Conservation (phyloP, 2,888 invertebrate genomes). For the Spilosoma lubricipeda region DNA sequence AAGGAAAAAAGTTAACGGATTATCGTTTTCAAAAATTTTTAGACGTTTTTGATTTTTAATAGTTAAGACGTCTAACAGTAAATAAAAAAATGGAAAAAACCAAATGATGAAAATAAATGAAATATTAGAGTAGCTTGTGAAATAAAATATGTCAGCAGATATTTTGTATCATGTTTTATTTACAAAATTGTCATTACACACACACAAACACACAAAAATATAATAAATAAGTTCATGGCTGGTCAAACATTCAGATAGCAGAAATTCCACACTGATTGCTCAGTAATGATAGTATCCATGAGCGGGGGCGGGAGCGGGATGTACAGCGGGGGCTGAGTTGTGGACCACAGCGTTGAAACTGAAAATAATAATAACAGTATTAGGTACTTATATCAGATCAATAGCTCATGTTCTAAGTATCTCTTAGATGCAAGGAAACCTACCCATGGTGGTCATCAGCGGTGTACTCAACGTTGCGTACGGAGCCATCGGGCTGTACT, state of each 20-base stretch:
- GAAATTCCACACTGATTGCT: slow-evolving; percentile 46
- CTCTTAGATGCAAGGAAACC: background rate
- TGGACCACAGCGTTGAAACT: slow-evolving; percentile 67
- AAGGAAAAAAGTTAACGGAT: background rate
- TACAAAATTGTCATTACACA: slow-evolving; percentile 20
- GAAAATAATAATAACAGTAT: background rate
- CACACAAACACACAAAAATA: slow-evolving; percentile 51
- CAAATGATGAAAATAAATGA: background rate
- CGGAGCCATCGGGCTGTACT: slow-evolving; percentile 82
- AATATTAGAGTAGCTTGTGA: background rate
- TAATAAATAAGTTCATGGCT: slow-evolving; percentile 59
- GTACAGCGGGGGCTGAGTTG: slow-evolving; percentile 61
- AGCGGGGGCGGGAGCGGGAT: slow-evolving; percentile 48
- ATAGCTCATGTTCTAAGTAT: background rate
- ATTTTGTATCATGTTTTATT: slow-evolving; percentile 11
- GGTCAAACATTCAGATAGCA: slow-evolving; percentile 39
- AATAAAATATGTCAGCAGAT: background rate
- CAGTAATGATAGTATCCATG: slow-evolving; percentile 50
- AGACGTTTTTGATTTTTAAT: too few species aligned
- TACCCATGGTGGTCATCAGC: slow-evolving; percentile 81
- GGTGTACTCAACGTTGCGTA: slow-evolving; percentile 82
- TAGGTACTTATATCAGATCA: background rate
- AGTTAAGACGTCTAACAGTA: too few species aligned
- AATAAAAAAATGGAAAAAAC: too few species aligned
- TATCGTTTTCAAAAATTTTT: background rate